These are phyloP conservation scores for Acromyrmex charruanus DNA, from an alignment of 1,140 invertebrate species.

Conservation along the genomic window DNA sequence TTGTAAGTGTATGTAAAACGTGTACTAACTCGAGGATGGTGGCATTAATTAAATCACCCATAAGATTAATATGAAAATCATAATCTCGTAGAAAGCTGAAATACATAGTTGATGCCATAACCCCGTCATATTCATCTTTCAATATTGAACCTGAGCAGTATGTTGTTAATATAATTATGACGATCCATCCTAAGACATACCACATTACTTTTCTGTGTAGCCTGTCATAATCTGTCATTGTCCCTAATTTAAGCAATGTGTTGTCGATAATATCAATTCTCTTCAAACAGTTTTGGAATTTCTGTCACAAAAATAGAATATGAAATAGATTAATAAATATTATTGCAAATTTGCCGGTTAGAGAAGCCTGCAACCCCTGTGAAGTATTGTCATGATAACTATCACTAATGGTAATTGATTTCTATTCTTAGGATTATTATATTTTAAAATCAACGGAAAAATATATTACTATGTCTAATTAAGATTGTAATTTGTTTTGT, in stretches of 20 bases:
- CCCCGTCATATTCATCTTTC: not conserved
- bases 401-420: too few relatives aligned
- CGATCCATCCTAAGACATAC: not conserved
- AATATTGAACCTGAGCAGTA: too few relatives aligned
- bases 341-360: too few relatives aligned
- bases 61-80: not conserved
- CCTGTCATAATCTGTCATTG: not conserved
- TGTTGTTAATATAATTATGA: not conserved
- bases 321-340: not conserved
- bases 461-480: too few relatives aligned
- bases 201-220: not conserved
- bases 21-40: not conserved
- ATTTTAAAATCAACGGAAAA: too few relatives aligned
- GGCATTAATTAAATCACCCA: not conserved
- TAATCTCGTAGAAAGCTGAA: not conserved
- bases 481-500: too few relatives aligned
- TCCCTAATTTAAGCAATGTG: constrained; percentile 9
- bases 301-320: not conserved
- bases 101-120: not conserved
- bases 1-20: not conserved
- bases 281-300: constrained; percentile 16
- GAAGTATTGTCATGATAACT: too few relatives aligned
- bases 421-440: too few relatives aligned
- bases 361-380: too few relatives aligned
- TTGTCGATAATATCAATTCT: constrained; percentile 18